Percentiles rank a stretch among this genome's conserved stretches.
These are phyloP conservation scores for Antheraea mylitta DNA, from an alignment of 1,140 invertebrate species.

Conservation along the genomic window DNA sequence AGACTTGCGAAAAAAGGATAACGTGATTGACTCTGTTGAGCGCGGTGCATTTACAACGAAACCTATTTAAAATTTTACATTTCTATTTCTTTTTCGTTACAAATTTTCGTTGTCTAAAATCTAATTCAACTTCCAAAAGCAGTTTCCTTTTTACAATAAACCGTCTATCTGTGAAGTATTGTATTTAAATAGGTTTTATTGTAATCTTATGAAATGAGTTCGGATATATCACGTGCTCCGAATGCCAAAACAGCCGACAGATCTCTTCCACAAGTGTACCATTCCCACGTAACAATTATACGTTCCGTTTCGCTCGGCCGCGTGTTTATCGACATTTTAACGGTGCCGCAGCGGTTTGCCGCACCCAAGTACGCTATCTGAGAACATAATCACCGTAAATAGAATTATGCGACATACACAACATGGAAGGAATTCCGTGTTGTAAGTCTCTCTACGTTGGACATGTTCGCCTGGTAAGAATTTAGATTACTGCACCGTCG, in stretches of 20 bases:
- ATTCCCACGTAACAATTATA: slow-evolving; percentile 38
- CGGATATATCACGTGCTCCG: background rate
- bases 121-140: too few species aligned
- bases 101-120: too few species aligned
- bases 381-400: slow-evolving; percentile 23
- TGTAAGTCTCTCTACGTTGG: background rate
- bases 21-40: too few species aligned
- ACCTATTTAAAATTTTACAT: too few species aligned
- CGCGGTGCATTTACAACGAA: too few species aligned
- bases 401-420: background rate
- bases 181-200: too few species aligned
- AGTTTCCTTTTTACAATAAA: too few species aligned
- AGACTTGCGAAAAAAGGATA: too few species aligned
- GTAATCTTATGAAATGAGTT: too few species aligned
- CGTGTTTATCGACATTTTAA: slow-evolving; percentile 22
- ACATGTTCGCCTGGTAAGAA: background rate
- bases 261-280: slow-evolving; percentile 7
- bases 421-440: slow-evolving; percentile 3
- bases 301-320: slow-evolving; percentile 32
- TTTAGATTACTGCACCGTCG: background rate
- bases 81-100: too few species aligned
- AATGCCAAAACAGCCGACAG: background rate
- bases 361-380: slow-evolving; percentile 21
- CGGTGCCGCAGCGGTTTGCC: slow-evolving; percentile 29
- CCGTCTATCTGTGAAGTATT: too few species aligned